These are phyloP conservation scores for Ptychoptera contaminata DNA, from an alignment of 2,888 invertebrate genomes.

Conservation along the genomic window DNA sequence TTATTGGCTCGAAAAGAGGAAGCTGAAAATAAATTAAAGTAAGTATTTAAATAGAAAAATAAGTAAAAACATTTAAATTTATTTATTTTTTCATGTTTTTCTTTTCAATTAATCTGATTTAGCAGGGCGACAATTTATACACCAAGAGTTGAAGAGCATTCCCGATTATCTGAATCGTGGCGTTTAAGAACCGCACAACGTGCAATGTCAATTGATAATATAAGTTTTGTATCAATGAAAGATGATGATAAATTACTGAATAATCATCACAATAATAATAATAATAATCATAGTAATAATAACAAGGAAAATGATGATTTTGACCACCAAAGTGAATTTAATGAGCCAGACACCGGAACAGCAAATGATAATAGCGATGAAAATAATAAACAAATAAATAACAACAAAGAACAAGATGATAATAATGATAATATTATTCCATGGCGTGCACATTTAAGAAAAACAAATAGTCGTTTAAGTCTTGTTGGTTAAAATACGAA, in stretches of 20 bases:
- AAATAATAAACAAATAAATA: constrained; percentile 12
- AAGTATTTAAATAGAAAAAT: constrained; percentile 17
- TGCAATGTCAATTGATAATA: constrained; percentile 48
- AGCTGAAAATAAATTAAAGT: constrained; percentile 62
- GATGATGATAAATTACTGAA: constrained; percentile 5
- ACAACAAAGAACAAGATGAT: constrained; percentile 33
- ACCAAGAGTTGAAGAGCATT: constrained; percentile 46
- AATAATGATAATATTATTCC: constrained; percentile 63
- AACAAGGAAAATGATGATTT: constrained; percentile 12
- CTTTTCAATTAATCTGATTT: constrained; percentile 7
- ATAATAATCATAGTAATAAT: constrained; percentile 28
- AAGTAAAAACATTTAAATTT: background rate
- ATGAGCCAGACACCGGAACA: no score
- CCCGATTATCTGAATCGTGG: constrained; percentile 34
- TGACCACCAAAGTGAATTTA: constrained; percentile 10
- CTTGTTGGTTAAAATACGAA: constrained; percentile 42
- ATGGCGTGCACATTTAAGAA: constrained; percentile 76
- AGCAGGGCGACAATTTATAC: constrained; percentile 51
- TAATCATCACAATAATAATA: constrained; percentile 6
- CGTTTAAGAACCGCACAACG: constrained; percentile 30
- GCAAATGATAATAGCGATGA: constrained; percentile 12
- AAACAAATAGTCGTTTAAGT: constrained; percentile 80
- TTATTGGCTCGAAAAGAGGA: constrained; percentile 68
- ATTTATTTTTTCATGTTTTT: constrained; percentile 9
- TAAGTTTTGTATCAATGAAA: constrained; percentile 27